Conservation (phyloP, 2,797 vertebrate genomes). For the Myotis vivesi region DNA sequence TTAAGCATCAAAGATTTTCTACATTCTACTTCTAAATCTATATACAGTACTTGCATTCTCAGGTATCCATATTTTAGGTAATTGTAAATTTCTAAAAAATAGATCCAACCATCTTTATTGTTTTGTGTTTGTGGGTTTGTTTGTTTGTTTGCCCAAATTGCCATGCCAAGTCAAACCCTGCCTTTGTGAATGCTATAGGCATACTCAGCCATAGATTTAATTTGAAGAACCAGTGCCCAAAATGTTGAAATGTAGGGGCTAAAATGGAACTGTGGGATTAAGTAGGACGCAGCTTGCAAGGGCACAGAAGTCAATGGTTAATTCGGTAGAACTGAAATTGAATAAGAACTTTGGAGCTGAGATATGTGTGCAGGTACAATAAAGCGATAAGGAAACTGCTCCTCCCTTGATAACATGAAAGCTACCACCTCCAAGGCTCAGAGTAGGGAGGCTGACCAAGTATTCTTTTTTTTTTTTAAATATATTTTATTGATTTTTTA, state of each 20-base stretch:
- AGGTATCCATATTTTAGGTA: background rate
- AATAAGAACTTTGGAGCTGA: background rate
- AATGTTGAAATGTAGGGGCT: background rate
- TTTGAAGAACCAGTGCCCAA: background rate
- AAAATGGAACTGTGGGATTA: background rate
- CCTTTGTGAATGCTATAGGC: background rate
- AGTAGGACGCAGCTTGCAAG: background rate
- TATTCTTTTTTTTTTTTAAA: no score
- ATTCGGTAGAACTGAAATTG: background rate
- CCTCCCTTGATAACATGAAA: background rate
- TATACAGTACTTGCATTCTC: background rate
- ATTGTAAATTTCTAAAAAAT: background rate
- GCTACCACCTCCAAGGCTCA: background rate
- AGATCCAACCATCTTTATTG: background rate
- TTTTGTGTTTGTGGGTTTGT: background rate
- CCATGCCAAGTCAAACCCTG: background rate
- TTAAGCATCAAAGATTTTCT: background rate
- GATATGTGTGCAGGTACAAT: background rate
- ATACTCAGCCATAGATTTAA: background rate
- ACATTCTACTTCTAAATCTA: background rate
- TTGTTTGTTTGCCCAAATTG: background rate
- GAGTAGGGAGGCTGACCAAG: background rate
- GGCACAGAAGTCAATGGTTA: background rate
- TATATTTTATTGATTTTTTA: no score
- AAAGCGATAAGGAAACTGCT: background rate